Percentiles rank a stretch among this genome's conserved stretches.
These are phyloP conservation scores for Gyps fulvus DNA, from an alignment of 2,113 vertebrate species.

Conservation along the genomic window DNA sequence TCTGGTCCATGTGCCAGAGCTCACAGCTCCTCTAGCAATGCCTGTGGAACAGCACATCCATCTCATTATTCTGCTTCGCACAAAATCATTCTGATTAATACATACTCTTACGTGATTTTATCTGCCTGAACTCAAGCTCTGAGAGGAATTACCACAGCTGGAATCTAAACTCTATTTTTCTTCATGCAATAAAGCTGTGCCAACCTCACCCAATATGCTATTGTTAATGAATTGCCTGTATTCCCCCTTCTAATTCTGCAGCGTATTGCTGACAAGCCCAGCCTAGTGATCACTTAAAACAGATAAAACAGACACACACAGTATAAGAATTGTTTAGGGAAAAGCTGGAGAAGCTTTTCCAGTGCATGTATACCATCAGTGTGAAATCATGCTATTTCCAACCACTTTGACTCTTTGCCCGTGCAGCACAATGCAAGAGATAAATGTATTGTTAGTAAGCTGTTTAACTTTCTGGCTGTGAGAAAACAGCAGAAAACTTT, in stretches of 20 bases:
- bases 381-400: neutral
- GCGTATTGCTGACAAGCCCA: neutral
- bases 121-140: neutral
- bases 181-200: neutral
- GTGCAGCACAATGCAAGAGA: neutral
- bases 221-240: neutral
- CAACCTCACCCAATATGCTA: neutral
- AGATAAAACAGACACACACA: neutral
- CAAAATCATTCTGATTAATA: neutral
- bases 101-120: neutral
- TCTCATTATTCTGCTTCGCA: neutral
- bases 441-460: neutral
- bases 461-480: neutral
- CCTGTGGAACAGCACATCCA: accelerated
- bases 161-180: neutral
- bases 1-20: neutral
- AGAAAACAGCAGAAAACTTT: neutral
- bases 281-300: neutral
- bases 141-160: neutral
- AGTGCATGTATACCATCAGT: too few species aligned
- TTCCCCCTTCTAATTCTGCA: neutral
- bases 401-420: neutral
- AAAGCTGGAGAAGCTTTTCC: neutral
- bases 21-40: neutral
- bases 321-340: neutral